Evolutionary conservation across 2,797 vertebrate species (phyloP).

Genomic region (Cyclopterus lumpus): DNA sequence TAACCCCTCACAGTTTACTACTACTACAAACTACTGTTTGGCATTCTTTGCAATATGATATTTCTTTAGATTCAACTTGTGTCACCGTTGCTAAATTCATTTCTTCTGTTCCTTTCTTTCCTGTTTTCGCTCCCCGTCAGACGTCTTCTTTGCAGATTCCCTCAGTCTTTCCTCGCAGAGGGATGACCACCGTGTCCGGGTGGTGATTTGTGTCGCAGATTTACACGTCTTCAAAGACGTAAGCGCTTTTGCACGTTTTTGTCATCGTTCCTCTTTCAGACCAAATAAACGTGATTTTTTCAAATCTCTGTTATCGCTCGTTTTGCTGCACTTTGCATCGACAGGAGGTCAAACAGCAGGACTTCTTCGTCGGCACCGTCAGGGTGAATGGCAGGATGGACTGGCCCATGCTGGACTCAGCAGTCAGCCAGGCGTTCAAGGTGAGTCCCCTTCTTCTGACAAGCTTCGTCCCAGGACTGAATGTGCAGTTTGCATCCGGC

Average conservation of each 20-base stretch:
- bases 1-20: not conserved
- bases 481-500: conserved; percentile 29
- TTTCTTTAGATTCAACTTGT: not conserved
- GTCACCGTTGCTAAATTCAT: not conserved
- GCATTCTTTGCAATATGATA: not conserved
- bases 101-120: not conserved
- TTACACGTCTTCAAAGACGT: conserved; percentile 96
- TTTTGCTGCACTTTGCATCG: conserved; percentile 15
- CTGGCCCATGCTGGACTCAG: conserved; percentile 94
- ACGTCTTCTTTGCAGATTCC: conserved; percentile 87
- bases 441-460: conserved; percentile 72
- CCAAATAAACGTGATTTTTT: not conserved
- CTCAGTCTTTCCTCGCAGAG: conserved; percentile 86
- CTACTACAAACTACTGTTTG: not conserved
- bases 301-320: not conserved
- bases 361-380: conserved; percentile 93
- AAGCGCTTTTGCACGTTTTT: conserved; percentile 53
- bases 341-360: conserved; percentile 95
- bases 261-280: too few relatives aligned
- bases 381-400: conserved; percentile 93
- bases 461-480: conserved; percentile 13
- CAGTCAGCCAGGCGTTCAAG: conserved; percentile 94
- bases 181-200: conserved; percentile 90
- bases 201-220: conserved; percentile 91
- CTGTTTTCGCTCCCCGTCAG: conserved; percentile 67